Conservation (phyloP, 2,888 invertebrate genomes). For the Morpho achilles region DNA sequence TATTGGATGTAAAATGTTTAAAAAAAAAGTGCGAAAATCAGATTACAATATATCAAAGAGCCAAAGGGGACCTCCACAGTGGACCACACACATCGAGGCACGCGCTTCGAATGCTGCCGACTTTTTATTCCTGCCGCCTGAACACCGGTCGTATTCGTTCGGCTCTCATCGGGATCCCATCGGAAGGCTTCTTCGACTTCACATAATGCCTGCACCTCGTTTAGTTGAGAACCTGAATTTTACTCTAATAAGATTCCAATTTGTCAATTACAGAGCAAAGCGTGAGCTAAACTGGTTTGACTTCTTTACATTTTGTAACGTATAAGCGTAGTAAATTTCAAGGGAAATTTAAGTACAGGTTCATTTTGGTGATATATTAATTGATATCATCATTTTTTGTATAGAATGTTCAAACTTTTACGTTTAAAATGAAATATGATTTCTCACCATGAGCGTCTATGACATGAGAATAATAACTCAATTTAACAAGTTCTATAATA, state of each 20-base stretch:
- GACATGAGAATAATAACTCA: too few relatives aligned
- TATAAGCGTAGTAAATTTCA: conserved; percentile 48
- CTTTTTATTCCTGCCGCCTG: conserved; percentile 66
- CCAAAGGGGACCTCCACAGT: conserved; percentile 71
- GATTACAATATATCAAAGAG: conserved; percentile 72
- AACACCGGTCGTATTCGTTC: conserved; percentile 56
- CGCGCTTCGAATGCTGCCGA: conserved; percentile 83
- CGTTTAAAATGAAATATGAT: too few relatives aligned
- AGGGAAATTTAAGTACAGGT: conserved; percentile 37
- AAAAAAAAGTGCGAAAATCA: conserved; percentile 64
- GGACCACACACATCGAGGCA: conserved; percentile 88
- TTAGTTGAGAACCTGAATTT: conserved; percentile 75
- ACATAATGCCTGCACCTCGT: conserved; percentile 49
- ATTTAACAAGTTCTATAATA: too few relatives aligned
- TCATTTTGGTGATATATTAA: neutral
- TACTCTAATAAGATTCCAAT: conserved; percentile 85
- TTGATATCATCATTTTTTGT: too few relatives aligned
- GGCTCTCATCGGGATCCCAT: conserved; percentile 64
- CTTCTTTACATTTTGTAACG: conserved; percentile 69
- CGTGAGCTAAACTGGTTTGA: conserved; percentile 71
- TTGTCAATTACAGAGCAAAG: conserved; percentile 83
- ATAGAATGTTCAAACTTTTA: too few relatives aligned
- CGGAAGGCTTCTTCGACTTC: conserved; percentile 56
- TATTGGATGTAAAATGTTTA: conserved; percentile 16
- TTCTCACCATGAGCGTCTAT: too few relatives aligned